These are phyloP conservation scores for Spinibarbus caldwelli DNA, from an alignment of 2,797 vertebrate genomes.

Conservation along the genomic window DNA sequence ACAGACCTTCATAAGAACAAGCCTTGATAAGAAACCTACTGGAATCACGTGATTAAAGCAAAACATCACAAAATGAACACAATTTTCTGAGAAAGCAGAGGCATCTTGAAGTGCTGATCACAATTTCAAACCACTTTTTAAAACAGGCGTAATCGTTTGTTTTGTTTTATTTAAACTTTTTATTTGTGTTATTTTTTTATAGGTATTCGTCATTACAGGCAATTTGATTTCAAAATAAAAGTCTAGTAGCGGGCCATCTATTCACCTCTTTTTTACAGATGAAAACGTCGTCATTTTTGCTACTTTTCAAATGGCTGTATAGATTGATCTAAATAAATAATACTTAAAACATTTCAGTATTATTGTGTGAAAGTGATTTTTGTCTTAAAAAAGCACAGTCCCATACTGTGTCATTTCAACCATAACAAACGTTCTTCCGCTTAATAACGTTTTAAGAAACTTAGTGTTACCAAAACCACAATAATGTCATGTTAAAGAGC, in stretches of 20 bases:
- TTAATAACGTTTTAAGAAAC: not conserved
- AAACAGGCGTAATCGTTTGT: not conserved
- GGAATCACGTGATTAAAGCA: not conserved
- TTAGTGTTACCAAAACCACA: not conserved
- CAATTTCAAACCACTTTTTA: not conserved
- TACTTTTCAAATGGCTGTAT: not conserved
- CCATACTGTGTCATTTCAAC: not conserved
- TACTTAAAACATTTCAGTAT: not conserved
- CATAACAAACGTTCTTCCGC: not conserved
- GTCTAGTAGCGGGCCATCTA: not conserved
- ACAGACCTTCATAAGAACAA: not conserved
- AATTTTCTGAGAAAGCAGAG: not conserved
- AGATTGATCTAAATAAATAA: not conserved
- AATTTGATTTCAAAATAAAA: slow-evolving; percentile 30
- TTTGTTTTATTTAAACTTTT: not conserved
- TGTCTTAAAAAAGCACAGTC: not conserved
- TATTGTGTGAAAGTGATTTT: not conserved
- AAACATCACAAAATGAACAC: not conserved
- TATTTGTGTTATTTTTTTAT: no score
- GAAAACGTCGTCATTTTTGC: not conserved
- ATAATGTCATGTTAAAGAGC: not conserved
- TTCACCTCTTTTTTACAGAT: not conserved
- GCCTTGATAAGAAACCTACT: slow-evolving; percentile 1
- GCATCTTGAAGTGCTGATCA: not conserved
- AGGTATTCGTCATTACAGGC: not conserved